Conservation (phyloP, 2,888 invertebrate genomes). For the Meghimatium bilineatum region DNA sequence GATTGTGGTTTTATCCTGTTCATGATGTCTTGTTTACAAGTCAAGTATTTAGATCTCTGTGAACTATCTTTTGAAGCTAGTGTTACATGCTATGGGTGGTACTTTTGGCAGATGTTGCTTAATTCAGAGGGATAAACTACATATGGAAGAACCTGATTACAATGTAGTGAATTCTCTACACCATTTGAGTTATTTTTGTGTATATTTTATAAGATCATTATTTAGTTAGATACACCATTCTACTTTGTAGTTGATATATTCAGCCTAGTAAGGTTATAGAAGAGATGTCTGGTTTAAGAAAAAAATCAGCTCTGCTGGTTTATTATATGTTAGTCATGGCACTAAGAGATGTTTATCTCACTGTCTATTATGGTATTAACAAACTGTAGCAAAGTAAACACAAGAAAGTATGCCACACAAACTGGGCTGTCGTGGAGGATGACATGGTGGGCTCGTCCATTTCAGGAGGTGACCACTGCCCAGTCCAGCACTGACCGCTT, state of each 20-base stretch:
- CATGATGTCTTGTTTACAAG: too few relatives aligned
- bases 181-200: too few relatives aligned
- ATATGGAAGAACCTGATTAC: too few relatives aligned
- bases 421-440: conserved; percentile 38
- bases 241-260: not conserved
- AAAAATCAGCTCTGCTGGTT: not conserved
- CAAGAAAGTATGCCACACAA: conserved; percentile 2
- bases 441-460: conserved; percentile 41
- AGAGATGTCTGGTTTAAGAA: not conserved
- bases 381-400: not conserved
- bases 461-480: conserved; percentile 45
- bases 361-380: not conserved
- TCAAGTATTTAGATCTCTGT: too few relatives aligned
- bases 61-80: too few relatives aligned
- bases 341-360: not conserved
- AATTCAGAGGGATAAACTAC: too few relatives aligned
- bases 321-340: not conserved
- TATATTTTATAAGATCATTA: too few relatives aligned
- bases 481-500: conserved; percentile 49
- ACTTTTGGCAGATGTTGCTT: too few relatives aligned
- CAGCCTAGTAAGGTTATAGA: not conserved
- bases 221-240: too few relatives aligned
- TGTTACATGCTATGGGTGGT: too few relatives aligned
- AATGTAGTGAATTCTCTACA: too few relatives aligned
- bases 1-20: too few relatives aligned